These are phyloP conservation scores for Epistrophe grossulariae DNA, from an alignment of 2,888 invertebrate species.

Conservation along the genomic window DNA sequence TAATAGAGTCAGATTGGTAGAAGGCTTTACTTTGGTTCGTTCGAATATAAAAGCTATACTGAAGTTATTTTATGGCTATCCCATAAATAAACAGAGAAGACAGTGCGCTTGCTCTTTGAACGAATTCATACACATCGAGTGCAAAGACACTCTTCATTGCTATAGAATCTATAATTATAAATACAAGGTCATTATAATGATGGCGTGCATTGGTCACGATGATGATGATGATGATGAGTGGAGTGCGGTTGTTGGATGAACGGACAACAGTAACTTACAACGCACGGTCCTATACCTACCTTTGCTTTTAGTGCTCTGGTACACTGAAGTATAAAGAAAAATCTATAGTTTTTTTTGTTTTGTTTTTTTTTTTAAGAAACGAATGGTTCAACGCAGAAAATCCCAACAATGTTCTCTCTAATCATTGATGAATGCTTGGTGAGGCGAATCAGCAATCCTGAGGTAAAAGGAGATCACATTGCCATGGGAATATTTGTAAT, in stretches of 20 bases:
- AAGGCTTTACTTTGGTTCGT: neutral
- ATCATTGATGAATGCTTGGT: conserved; percentile 44
- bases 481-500: conserved; percentile 63
- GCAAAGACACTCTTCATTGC: conserved; percentile 75
- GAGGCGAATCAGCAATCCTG: conserved; percentile 28
- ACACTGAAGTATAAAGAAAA: neutral
- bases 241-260: conserved; percentile 33
- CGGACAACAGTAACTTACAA: conserved; percentile 6
- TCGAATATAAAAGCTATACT: neutral
- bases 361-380: neutral
- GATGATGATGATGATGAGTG: conserved; percentile 19
- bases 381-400: conserved; percentile 21
- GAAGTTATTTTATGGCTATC: neutral
- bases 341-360: neutral
- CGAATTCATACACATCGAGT: conserved; percentile 46
- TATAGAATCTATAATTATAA: conserved; percentile 74
- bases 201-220: conserved; percentile 67
- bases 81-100: conserved; percentile 17
- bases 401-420: conserved; percentile 50
- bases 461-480: conserved; percentile 29
- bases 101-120: neutral
- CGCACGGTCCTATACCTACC: neutral
- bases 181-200: conserved; percentile 71
- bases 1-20: too few relatives aligned
- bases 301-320: neutral